phyloP scores from a whole-genome alignment of 2,797 vertebrate genomes.

The Ceyx erithaca region DNA sequence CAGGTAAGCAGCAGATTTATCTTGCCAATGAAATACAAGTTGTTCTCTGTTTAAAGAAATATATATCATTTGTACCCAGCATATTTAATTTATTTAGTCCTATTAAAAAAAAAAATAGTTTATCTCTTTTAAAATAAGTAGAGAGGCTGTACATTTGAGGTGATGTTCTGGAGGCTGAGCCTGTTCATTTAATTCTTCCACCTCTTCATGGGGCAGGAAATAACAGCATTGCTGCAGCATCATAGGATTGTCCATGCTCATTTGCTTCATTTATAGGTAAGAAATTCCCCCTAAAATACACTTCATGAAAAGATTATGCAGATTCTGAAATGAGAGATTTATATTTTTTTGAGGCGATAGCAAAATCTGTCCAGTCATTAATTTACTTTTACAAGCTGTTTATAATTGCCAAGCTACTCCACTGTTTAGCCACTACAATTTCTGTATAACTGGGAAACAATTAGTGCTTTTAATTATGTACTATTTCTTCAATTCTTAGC shows the following conservation, averaged over 20 bases:
- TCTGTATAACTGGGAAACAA: not conserved
- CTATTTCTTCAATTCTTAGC: not conserved
- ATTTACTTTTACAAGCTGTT: not conserved
- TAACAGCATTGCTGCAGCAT: not conserved
- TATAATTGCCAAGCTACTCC: not conserved
- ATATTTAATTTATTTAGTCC: not conserved
- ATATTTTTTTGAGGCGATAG: fast-evolving
- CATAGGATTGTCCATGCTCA: not conserved
- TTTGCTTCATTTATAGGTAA: not conserved
- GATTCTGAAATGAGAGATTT: not conserved
- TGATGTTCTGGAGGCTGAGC: not conserved
- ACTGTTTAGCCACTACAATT: not conserved
- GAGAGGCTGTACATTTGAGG: not conserved
- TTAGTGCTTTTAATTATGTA: not conserved
- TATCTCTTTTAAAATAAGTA: not conserved
- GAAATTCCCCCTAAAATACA: not conserved
- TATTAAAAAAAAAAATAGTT: not conserved
- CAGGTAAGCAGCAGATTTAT: not conserved
- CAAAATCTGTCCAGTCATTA: not conserved
- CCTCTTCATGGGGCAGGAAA: not conserved
- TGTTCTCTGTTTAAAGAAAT: not conserved
- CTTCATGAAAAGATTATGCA: not conserved
- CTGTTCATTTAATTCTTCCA: not conserved
- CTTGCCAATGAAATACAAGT: not conserved
- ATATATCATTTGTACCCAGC: not conserved